These are phyloP conservation scores for Monopterus albus DNA, from an alignment of 2,113 vertebrate genomes.

Conservation along the genomic window DNA sequence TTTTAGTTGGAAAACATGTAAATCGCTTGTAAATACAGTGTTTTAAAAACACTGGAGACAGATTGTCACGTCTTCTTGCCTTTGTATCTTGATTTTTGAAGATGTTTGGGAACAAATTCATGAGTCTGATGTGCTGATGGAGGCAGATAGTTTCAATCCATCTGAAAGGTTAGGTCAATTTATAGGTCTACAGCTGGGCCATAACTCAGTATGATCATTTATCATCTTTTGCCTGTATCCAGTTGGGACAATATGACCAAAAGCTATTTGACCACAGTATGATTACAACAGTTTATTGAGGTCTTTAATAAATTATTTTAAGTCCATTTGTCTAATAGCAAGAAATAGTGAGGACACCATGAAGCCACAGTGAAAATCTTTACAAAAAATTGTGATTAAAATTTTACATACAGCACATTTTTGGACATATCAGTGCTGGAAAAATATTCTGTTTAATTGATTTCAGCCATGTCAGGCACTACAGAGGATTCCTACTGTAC, in stretches of 20 bases:
- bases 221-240: constrained; percentile 21
- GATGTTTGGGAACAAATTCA: background rate
- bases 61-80: background rate
- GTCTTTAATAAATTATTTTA: no score
- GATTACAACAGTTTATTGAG: background rate
- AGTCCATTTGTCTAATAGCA: no score
- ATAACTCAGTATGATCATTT: background rate
- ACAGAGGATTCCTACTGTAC: background rate
- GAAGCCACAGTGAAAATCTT: no score
- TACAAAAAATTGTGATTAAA: no score
- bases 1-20: background rate
- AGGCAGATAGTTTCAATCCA: constrained; percentile 3
- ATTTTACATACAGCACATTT: no score
- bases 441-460: background rate
- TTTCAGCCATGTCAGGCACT: background rate
- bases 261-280: no score
- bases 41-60: background rate
- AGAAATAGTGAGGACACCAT: no score
- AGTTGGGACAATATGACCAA: background rate
- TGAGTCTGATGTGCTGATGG: background rate
- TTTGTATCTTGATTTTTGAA: background rate
- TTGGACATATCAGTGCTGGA: no score
- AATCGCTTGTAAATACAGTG: constrained; percentile 26
- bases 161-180: constrained; percentile 23
- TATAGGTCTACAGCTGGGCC: background rate